Base-by-base conservation (phyloP, 2,888 invertebrate species). In the Papilio elwesi region DNA sequence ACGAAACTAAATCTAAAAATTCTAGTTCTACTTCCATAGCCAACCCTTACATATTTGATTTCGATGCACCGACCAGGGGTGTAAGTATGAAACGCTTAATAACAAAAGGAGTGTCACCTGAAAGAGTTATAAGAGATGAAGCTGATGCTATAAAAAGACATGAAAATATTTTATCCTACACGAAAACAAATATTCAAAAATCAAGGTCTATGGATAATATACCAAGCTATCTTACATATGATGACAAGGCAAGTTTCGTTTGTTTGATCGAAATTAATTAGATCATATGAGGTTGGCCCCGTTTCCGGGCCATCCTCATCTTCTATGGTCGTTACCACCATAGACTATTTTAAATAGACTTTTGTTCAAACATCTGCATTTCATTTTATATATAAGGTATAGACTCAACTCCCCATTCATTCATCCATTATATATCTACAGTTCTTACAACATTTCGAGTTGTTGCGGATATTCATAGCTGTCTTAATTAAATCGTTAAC, bases 221-320 rank as follows among this genome's bases (percentile, higher is more conserved):
- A 73, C 97, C 97, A 0, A 97, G 97, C 1, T 97, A 96, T 83
- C 90, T 97, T 38, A 94, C 94, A 74, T 95, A 95, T 80, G 95
- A 95, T 78, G 96, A 96, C 85, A 95, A 95, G 93, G 96, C 96
- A 84, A 77, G 74, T 4, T 59, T 9, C n/a, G 26, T 2, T 26
- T 26, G 26, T n/a, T n/a, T n/a, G n/a, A n/a, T n/a, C n/a, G n/a
- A n/a, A n/a, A n/a, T n/a, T n/a, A n/a, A n/a, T n/a, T n/a, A 26
- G 26, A 26, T 26, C 26, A 26, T 26, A 26, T 26, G 26, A 2
- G 4, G 26, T 26, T 26, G 26, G 26, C 26, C 26, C 26, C 2
- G 26, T n/a, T n/a, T n/a, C n/a, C n/a, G n/a, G n/a, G n/a, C n/a
- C n/a, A n/a, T n/a, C n/a, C n/a, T n/a, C n/a, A n/a, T n/a, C n/a